phyloP scores from a whole-genome alignment of 92 coral and sea anemone species.

The Zoanthus sansibaricus region DNA sequence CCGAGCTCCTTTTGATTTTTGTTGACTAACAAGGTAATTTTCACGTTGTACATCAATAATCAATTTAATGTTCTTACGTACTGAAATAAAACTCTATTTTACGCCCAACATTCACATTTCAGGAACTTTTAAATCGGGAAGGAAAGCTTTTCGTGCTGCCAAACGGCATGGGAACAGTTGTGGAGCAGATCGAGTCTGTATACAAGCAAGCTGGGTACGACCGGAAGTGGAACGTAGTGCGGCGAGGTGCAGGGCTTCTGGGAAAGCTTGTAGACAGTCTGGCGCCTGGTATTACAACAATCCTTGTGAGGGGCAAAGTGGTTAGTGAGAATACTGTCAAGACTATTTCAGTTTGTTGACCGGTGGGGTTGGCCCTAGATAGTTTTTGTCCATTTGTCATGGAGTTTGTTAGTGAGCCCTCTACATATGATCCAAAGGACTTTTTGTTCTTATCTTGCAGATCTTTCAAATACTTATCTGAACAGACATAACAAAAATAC shows the following conservation, averaged over 20 bases:
- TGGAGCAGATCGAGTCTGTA: constrained; percentile 71
- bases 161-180: constrained; percentile 70
- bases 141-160: constrained; percentile 66
- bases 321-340: constrained; percentile 51
- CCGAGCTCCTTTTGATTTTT: no score
- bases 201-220: constrained; percentile 92
- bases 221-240: constrained; percentile 92
- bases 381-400: not conserved
- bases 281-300: constrained; percentile 95
- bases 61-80: not conserved
- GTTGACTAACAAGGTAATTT: no score
- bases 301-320: constrained; percentile 97
- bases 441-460: no score
- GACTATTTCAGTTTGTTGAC: not conserved
- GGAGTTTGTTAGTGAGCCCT: not conserved
- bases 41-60: no score
- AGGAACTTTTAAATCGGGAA: constrained; percentile 86
- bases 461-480: no score
- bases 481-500: no score
- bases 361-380: not conserved
- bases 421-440: not conserved
- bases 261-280: constrained; percentile 91
- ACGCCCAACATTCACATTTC: not conserved
- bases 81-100: not conserved
- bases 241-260: constrained; percentile 94